phyloP scores from a whole-genome alignment of 2,113 vertebrate genomes.

The Petrocephalus microphthalmus region DNA sequence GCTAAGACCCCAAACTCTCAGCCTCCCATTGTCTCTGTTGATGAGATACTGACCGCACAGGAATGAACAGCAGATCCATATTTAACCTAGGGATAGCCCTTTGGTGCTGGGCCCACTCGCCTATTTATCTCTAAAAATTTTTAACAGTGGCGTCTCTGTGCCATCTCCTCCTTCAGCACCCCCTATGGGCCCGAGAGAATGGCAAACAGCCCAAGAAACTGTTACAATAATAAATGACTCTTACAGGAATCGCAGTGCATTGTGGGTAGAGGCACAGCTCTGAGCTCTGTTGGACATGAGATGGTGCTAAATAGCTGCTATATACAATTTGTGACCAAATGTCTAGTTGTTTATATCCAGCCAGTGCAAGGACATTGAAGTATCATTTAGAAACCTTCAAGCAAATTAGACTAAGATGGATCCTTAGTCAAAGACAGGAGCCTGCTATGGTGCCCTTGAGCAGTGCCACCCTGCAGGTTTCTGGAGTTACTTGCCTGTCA shows the following conservation, averaged over 20 bases:
- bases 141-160: not conserved
- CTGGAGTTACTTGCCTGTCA: not conserved
- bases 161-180: not conserved
- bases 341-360: not conserved
- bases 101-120: not conserved
- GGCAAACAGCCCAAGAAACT: not conserved
- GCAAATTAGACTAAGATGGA: not conserved
- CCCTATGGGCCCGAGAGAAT: not conserved
- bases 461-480: not conserved
- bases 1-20: not conserved
- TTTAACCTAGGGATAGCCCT: not conserved
- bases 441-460: not conserved
- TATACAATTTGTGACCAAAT: not conserved
- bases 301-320: not conserved
- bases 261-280: not conserved
- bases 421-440: not conserved
- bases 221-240: slow-evolving; percentile 3
- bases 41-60: not conserved
- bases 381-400: not conserved
- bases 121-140: not conserved
- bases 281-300: not conserved
- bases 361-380: not conserved
- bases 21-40: not conserved
- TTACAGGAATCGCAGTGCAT: not conserved
- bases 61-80: not conserved